Evolutionary conservation across 2,797 vertebrate species (phyloP), one percentile per base, ranked within the genome.

Genomic region (Varecia variegata): DNA sequence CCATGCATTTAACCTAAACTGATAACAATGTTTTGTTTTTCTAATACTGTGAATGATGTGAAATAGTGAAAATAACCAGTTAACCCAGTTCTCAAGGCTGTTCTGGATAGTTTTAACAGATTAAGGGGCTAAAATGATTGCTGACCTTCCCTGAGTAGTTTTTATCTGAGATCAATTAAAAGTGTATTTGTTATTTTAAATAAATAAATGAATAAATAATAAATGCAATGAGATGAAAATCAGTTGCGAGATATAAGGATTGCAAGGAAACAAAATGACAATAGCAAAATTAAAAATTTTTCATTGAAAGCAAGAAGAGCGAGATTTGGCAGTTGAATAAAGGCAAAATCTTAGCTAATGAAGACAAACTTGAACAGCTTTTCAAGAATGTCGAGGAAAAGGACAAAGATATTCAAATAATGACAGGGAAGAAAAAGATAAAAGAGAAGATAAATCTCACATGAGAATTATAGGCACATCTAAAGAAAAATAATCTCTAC

Each of bases 121-220:
- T 32, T 73, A 58, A 81, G 35, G 65, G 88, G 45, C 47, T 3
- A 23, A 77, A 73, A 18, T 21, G n/a, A 45, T 93, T 45, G n/a
- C 68, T 89, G 43, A 38, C 40, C 90, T 60, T 65, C 5, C 52
- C 83, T 89, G 74, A 96, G 81, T 94, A 97, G 71, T 97, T 97
- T 97, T 96, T 96, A 97, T 87, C 73, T 94, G 86, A 98, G 96
- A 95, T 97, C 95, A 97, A 98, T 98, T 98, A 95, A 98, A 98
- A 98, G 94, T 97, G 88, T 90, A 5, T 97, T 98, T 98, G 97
- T 85, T 98, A 98, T 91, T 97, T 97, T 20, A 95, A 92, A 54
- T 67, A 27, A 56, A 56, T 56, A 56, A 58, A 27, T 11, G 94
- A 92, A 54, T 67, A 27, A 56, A 56, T 56, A 56, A 58, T 12